Base-by-base conservation (phyloP, 2,797 vertebrate genomes). In the Danio jaintianensis region DNA sequence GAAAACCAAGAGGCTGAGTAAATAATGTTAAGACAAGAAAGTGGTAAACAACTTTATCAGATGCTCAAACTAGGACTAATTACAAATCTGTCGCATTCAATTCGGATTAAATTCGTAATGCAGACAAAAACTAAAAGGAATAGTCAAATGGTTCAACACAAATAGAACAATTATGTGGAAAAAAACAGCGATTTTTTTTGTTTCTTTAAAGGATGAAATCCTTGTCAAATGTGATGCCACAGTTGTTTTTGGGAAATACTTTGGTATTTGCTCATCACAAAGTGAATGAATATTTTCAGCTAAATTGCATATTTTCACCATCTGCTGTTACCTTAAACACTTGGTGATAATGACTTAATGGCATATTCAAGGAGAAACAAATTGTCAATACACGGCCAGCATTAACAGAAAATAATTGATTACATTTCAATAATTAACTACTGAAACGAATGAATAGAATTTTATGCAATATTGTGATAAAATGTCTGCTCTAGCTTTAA, bases 1-100 rank as follows among this genome's bases (percentile, higher is more conserved):
- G 86, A 88, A 90, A 89, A 88, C 82, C 87, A 74, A 70, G 81
- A 63, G 70, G 79, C 74, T 16, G 81, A 86, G 86, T 88, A 88
- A 90, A 88, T 82, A 75, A 82, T 79, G 68, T 15, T n/a, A 61
- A 82, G 71, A 84, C 79, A 85, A 82, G 52, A 84, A 67, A 81
- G 73, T 77, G 85, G 81, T 40, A 59, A 85, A 88, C 86, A 87
- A 85, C 80, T 71, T 22, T 4, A 47, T 5, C 4, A 12, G 53
- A 70, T 16, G 75, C 80, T 77, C 7, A 40, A 36, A 77, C 74
- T 73, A 66, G 84, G 67, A 85, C 77, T 87, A 87, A 88, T 87
- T 87, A 84, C 38, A 74, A 58, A 40, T 55, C 81, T 40, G 80
- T 83, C 75, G 83, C 7, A 87, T 85, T 79, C 69, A 68, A 84